Base-by-base conservation (phyloP, 2,113 vertebrate genomes). In the Lethenteron reissneri region DNA sequence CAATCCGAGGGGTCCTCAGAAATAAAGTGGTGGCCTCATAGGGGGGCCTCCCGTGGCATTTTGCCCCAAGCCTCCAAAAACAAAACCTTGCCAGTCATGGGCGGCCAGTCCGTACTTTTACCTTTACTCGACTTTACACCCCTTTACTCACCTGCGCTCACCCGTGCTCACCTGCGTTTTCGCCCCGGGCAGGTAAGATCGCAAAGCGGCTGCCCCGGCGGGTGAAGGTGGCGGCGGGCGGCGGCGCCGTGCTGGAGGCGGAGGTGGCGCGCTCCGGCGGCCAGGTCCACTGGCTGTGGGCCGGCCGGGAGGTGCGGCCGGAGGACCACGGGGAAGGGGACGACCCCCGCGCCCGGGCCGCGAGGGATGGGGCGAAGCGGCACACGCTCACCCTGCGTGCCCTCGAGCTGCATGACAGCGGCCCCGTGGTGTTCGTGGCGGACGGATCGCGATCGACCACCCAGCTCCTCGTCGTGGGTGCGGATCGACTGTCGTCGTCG, bases 201-300 rank as follows among this genome's bases (percentile, higher is more conserved):
- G 64, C 64, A 10, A 68, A 68, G 64, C 64, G 64, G n/a, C 64
- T 68, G n/a, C 64, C 64, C n/a, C n/a, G 64, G 64, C n/a, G 25
- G 25, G n/a, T 68, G 25, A 68, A 68, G 64, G 64, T 25, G 25
- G 25, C 64, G 25, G 64, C n/a, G 11, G 64, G 64, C 25, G 64
- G 25, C 25, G 8, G 25, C 9, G 64, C 64, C 25, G 11, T 68
- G 25, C 25, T 68, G n/a, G n/a, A 68, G 25, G 25, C 64, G 25
- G 9, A 68, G 64, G 10, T 68, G 64, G 10, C 64, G 25, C n/a
- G 64, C 64, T 68, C 64, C n/a, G n/a, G 25, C 10, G n/a, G n/a
- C n/a, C 64, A 68, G 64, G 25, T n/a, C 64, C 10, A 11, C 64
- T 68, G 64, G 64, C 64, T 68, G n/a, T 68, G 64, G 64, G 25